Percentiles rank a stretch among this genome's conserved stretches.
Conservation (phyloP, 1,140 invertebrate species). For the Lethrus apterus region DNA sequence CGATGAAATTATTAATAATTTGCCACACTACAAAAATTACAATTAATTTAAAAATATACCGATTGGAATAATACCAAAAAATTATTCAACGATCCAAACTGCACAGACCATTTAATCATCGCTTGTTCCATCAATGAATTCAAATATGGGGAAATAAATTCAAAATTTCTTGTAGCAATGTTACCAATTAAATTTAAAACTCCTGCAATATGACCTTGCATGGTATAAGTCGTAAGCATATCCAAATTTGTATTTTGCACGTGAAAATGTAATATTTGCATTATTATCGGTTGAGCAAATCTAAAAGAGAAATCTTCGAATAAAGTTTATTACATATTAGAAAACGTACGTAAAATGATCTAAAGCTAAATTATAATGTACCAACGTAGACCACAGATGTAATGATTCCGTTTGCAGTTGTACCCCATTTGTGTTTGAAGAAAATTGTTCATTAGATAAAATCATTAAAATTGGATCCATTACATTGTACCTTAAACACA, state of each 20-base stretch:
- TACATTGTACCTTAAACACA: constrained; percentile 42
- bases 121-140: constrained; percentile 18
- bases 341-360: constrained; percentile 36
- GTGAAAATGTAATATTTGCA: constrained; percentile 46
- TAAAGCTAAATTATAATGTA: constrained; percentile 40
- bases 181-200: constrained; percentile 38
- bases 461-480: constrained; percentile 43
- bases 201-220: constrained; percentile 45
- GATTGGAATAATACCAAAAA: constrained; percentile 28
- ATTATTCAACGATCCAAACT: constrained; percentile 30
- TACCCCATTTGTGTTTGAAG: constrained; percentile 44
- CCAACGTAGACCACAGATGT: constrained; percentile 43
- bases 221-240: constrained; percentile 40
- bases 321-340: background rate
- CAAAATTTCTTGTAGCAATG: constrained; percentile 14
- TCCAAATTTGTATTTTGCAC: constrained; percentile 44
- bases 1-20: constrained; percentile 35
- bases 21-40: constrained; percentile 35
- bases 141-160: constrained; percentile 17
- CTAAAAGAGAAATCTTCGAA: constrained; percentile 21
- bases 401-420: constrained; percentile 54
- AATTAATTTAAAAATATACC: constrained; percentile 11
- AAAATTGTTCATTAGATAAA: constrained; percentile 41
- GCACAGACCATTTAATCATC: constrained; percentile 35
- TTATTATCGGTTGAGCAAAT: constrained; percentile 40